Evolutionary conservation across 2,888 invertebrate genomes (phyloP).

Genomic region (Sarcophaga caerulescens): DNA sequence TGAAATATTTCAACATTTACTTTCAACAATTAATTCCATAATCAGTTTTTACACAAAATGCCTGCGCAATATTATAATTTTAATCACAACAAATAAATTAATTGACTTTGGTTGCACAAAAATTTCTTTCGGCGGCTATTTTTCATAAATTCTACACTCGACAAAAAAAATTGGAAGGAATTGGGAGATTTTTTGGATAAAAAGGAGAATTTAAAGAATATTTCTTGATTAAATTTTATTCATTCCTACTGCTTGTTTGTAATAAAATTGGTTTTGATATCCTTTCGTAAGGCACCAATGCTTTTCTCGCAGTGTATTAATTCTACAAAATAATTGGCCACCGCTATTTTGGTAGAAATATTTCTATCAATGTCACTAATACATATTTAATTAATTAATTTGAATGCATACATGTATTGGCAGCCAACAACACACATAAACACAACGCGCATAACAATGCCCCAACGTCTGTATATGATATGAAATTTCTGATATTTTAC

Average conservation of each 20-base stretch:
- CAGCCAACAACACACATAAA: not conserved
- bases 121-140: no score
- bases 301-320: no score
- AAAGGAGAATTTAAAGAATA: no score
- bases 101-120: conserved; percentile 20
- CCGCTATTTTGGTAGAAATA: conserved; percentile 34
- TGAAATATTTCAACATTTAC: conserved; percentile 7
- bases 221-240: no score
- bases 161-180: no score
- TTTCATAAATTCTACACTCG: no score
- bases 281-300: no score
- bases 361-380: conserved; percentile 62
- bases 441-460: not conserved
- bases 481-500: not conserved
- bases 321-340: not conserved
- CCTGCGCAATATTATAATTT: conserved; percentile 35
- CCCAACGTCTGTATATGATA: not conserved
- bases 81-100: conserved; percentile 46
- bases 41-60: conserved; percentile 42
- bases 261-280: no score
- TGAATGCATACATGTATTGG: conserved; percentile 23
- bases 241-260: no score
- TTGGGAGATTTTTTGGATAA: no score
- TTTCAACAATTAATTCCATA: conserved; percentile 34
- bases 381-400: conserved; percentile 66